Evolutionary conservation across 1,140 invertebrate genomes (phyloP).

Genomic region (Brachionus rotundiformis): DNA sequence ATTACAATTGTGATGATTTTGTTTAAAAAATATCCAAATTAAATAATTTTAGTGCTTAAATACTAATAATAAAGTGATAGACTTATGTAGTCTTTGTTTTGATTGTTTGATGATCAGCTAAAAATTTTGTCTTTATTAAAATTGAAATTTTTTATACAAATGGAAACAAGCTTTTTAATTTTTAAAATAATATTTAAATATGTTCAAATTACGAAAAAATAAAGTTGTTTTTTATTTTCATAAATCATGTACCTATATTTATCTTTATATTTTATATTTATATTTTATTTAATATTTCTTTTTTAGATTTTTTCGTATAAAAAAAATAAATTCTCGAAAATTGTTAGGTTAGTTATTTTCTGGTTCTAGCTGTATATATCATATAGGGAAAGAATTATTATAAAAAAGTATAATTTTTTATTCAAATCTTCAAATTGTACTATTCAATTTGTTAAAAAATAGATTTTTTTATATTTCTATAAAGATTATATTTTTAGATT

Average conservation of each 20-base stretch:
- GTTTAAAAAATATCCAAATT: background rate
- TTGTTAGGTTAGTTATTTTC: conserved; percentile 19
- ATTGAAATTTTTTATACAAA: no score
- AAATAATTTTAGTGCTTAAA: background rate
- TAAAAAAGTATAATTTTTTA: background rate
- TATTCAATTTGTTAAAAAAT: background rate
- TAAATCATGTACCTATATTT: no score
- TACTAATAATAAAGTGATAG: no score
- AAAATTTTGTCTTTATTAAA: background rate
- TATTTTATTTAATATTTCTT: no score
- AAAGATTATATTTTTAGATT: background rate
- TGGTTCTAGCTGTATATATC: background rate
- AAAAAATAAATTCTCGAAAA: background rate
- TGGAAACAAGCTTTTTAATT: no score
- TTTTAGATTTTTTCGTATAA: no score
- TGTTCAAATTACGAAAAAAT: no score
- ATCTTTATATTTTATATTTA: no score
- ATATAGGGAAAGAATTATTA: background rate
- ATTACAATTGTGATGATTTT: background rate
- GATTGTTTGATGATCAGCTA: background rate
- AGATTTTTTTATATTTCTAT: no score
- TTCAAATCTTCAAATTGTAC: background rate
- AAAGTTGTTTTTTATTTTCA: no score
- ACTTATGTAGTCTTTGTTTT: no score
- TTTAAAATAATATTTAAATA: background rate